These are phyloP conservation scores for Chunga burmeisteri DNA, from an alignment of 2,113 vertebrate genomes.

Conservation along the genomic window DNA sequence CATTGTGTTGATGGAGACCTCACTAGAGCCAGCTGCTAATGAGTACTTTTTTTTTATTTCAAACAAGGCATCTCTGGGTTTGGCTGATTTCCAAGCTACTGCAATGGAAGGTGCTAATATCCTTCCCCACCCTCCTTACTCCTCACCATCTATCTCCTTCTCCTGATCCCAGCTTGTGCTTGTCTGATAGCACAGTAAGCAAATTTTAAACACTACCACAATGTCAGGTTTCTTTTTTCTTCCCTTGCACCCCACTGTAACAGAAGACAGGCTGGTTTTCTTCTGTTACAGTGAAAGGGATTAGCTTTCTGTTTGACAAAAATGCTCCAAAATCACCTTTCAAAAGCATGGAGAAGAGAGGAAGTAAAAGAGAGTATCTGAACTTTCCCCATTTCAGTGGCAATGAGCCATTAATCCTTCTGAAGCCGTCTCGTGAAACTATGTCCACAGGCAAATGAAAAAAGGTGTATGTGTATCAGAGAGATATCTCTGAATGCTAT, in stretches of 20 bases:
- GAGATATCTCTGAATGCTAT: neutral
- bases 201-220: neutral
- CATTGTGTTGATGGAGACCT: neutral
- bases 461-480: neutral
- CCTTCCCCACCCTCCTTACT: neutral
- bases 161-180: neutral
- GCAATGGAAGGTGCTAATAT: rapidly evolving
- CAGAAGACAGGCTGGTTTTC: neutral
- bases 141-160: neutral
- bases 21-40: neutral
- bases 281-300: neutral
- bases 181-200: neutral
- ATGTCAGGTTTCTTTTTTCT: neutral
- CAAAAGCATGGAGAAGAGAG: neutral
- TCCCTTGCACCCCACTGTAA: rapidly evolving
- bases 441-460: neutral
- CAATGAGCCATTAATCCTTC: neutral
- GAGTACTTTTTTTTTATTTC: neutral
- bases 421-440: neutral
- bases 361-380: neutral
- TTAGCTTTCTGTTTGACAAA: neutral
- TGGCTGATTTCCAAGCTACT: neutral
- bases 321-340: neutral
- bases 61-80: neutral
- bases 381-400: neutral